Base-by-base conservation (phyloP, 2,113 vertebrate species). In the Choloepus hoffmanni region DNA sequence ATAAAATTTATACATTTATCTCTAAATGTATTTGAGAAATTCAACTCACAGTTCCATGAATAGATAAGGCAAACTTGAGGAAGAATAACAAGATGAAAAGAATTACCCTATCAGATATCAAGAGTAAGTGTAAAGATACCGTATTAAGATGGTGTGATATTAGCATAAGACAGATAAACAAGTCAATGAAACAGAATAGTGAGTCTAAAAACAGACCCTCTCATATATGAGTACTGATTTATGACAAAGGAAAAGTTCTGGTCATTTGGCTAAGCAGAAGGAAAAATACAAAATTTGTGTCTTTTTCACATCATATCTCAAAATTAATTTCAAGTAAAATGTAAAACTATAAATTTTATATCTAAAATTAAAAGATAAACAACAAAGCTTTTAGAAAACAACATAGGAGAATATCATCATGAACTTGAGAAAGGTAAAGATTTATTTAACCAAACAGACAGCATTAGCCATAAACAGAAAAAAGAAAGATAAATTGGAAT, bases 91-190 rank as follows among this genome's bases (percentile, higher is more conserved):
- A 19, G 23, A 43, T 10, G 28, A 70, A 43, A 24, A 12, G 10
- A 30, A 10, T 4, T n/a, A 28, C 5, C 18, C 26, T 60, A 7
- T 68, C 50, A 12, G 21, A n/a, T 10, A 18, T 40, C 1, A 11
- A 16, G 36, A 77, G 33, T 21, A 33, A 3, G 0, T 15, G 1
- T n/a, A 50, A 36, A 40, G 16, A 13, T 0, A 19, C 1, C 0
- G 12, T 30, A 8, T 6, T 18, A 6, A 23, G 5, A 5, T 18
- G 2, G 19, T 11, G 16, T 28, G 63, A 10, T 1, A 23, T 33
- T n/a, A 21, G 30, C 74, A 48, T 0, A 2, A 24, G 12, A 30
- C 7, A 72, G 50, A 16, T 55, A 40, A 28, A 23, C 16, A 36
- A 4, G 30, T 11, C 45, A 5, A 11, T 19, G 18, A 14, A 33